These are phyloP conservation scores for Neoarius graeffei DNA, from an alignment of 2,113 vertebrate species.

Conservation along the genomic window DNA sequence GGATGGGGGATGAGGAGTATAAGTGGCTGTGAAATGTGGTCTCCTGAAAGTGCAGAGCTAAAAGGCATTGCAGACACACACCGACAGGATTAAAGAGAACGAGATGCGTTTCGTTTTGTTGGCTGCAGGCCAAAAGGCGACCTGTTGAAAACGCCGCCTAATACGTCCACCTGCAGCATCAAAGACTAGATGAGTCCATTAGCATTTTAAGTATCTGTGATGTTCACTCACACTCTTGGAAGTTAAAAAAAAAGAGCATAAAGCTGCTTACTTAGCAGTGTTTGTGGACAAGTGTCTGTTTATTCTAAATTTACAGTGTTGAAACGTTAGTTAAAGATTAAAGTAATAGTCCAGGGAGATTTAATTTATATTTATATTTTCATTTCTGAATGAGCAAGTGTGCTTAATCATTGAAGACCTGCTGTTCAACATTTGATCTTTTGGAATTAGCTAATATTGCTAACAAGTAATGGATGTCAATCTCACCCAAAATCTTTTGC, in stretches of 20 bases:
- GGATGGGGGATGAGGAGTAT: background rate
- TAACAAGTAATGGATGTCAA: background rate
- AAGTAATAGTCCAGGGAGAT: background rate
- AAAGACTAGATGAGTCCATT: slow-evolving; percentile 13
- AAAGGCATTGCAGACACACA: slow-evolving; percentile 11
- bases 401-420: background rate
- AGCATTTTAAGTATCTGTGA: slow-evolving; percentile 27
- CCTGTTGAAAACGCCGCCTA: slow-evolving; percentile 19
- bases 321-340: background rate
- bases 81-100: background rate
- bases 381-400: background rate
- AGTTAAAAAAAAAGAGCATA: background rate
- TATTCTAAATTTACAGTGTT: background rate
- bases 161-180: slow-evolving; percentile 22
- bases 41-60: slow-evolving; percentile 4
- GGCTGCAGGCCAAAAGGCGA: slow-evolving; percentile 10
- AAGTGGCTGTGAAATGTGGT: slow-evolving; percentile 25
- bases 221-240: slow-evolving; percentile 26
- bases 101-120: background rate
- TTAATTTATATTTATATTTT: background rate
- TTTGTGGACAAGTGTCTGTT: background rate
- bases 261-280: background rate
- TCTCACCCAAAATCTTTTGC: background rate
- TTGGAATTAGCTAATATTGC: background rate
- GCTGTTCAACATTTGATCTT: background rate